Conservation (phyloP, 2,113 vertebrate species). For the Corvus moneduloides region DNA sequence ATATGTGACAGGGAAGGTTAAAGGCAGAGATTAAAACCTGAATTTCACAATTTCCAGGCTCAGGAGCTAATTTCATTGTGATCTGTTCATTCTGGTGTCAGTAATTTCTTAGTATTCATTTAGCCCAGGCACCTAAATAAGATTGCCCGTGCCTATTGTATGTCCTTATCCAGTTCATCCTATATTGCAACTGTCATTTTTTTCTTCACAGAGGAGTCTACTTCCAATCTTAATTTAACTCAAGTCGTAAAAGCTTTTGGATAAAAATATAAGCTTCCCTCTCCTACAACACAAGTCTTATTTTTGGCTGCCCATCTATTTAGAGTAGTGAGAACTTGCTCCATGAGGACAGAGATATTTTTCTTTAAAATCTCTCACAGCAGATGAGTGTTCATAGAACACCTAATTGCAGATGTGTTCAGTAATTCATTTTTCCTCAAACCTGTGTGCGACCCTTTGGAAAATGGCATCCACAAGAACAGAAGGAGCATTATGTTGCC, state of each 20-base stretch:
- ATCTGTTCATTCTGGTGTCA: background rate
- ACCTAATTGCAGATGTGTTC: conserved; percentile 40
- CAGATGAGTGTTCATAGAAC: background rate
- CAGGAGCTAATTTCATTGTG: background rate
- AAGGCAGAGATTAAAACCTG: background rate
- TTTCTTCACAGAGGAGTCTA: background rate
- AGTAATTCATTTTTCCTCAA: conserved; percentile 15
- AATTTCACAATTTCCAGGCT: background rate
- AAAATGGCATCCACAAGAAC: background rate
- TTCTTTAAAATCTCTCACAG: background rate
- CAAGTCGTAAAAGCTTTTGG: background rate
- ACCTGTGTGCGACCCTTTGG: background rate
- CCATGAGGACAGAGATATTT: background rate
- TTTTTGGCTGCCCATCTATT: conserved; percentile 36
- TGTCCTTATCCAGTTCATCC: conserved; percentile 18
- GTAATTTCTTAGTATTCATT: background rate
- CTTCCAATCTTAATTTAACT: conserved; percentile 23
- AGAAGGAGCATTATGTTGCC: background rate
- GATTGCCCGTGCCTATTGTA: background rate
- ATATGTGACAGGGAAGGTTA: conserved; percentile 4
- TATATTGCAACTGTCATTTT: background rate
- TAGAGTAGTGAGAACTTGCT: background rate
- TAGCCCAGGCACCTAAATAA: background rate
- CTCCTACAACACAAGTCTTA: background rate
- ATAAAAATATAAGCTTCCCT: conserved; percentile 1